A percentile compares a stretch with the other conserved stretches of the same genome.
Conservation (phyloP, 1,140 invertebrate species). For the Papilio helenus region DNA sequence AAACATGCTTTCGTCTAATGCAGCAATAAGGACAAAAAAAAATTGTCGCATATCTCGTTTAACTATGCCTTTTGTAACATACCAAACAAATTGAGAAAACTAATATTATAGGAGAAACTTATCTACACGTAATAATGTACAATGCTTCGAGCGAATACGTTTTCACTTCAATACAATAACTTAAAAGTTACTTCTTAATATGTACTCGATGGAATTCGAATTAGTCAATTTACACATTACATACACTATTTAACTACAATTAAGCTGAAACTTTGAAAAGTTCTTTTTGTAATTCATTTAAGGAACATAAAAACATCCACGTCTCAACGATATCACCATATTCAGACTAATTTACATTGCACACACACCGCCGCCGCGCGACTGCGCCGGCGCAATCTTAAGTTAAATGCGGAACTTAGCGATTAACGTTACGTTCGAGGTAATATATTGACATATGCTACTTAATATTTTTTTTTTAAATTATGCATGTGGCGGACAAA, state of each 20-base stretch:
- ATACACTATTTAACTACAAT: conserved; percentile 80
- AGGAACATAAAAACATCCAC: conserved; percentile 82
- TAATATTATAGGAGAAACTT: conserved; percentile 80
- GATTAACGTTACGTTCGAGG: conserved; percentile 78
- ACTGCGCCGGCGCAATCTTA: conserved; percentile 74
- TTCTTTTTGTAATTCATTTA: conserved; percentile 80
- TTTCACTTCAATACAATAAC: conserved; percentile 79
- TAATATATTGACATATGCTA: no score
- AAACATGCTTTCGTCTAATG: conserved; percentile 81
- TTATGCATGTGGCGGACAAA: no score
- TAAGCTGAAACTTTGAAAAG: conserved; percentile 79
- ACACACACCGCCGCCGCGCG: conserved; percentile 65
- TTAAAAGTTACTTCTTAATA: conserved; percentile 81
- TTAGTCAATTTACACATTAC: conserved; percentile 82
- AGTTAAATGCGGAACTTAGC: conserved; percentile 81
- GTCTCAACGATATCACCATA: conserved; percentile 79
- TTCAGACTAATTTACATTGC: conserved; percentile 82
- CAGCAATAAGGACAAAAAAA: conserved; percentile 81
- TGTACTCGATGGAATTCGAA: conserved; percentile 83
- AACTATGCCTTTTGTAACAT: conserved; percentile 76
- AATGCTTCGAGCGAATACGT: conserved; percentile 82
- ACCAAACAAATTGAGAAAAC: conserved; percentile 80
- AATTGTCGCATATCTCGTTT: conserved; percentile 78
- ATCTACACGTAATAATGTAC: conserved; percentile 82
- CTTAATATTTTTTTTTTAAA: no score